Evolutionary conservation across 64 coral and sea anemone species (phyloP).

Genomic region (Stichodactyla helianthus): DNA sequence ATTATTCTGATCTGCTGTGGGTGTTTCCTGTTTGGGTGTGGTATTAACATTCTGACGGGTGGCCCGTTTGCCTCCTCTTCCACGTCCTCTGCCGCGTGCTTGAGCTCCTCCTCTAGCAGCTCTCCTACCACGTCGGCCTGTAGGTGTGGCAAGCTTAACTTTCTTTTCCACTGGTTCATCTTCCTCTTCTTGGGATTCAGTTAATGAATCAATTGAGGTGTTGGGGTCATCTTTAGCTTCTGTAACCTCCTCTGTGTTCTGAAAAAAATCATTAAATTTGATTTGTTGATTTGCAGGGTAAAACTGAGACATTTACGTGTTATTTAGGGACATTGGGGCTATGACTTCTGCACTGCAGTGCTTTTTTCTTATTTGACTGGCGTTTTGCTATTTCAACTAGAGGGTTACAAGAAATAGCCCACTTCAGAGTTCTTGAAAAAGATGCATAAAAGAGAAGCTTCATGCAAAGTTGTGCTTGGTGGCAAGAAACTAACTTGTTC

Average conservation of each 20-base stretch:
- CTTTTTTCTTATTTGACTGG: too few species aligned
- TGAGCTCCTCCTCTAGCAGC: background rate
- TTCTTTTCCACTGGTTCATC: background rate
- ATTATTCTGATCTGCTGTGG: background rate
- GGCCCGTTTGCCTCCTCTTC: conserved; percentile 49
- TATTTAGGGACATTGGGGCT: too few species aligned
- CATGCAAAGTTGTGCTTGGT: too few species aligned
- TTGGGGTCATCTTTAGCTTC: background rate
- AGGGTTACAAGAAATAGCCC: too few species aligned
- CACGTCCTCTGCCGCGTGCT: conserved; percentile 58
- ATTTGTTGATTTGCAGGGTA: too few species aligned
- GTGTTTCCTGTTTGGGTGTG: conserved; percentile 41
- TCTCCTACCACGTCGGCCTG: conserved; percentile 41
- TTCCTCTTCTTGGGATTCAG: background rate
- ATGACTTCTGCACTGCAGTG: too few species aligned
- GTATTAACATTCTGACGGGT: conserved; percentile 16
- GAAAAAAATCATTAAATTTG: background rate
- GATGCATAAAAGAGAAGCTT: too few species aligned
- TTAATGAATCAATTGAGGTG: background rate
- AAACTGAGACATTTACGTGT: too few species aligned
- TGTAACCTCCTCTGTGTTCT: background rate
- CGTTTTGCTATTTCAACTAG: too few species aligned
- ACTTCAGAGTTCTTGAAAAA: too few species aligned
- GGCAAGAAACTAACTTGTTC: too few species aligned
- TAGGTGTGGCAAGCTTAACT: background rate